Base-by-base conservation (phyloP, 2,888 invertebrate species). In the Philopedon plagiatum region DNA sequence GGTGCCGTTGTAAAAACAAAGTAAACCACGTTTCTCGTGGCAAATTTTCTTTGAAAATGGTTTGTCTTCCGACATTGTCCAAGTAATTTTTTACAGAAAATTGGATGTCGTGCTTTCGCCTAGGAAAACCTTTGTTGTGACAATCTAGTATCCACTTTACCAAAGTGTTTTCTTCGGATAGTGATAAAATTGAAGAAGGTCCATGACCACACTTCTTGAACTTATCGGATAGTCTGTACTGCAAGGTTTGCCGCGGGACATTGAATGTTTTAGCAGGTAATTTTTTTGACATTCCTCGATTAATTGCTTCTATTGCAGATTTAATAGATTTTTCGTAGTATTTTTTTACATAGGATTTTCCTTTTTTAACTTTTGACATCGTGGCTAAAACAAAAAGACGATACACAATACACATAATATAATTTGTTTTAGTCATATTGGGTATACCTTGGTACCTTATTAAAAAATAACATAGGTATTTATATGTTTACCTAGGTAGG, bases 151-250 rank as follows among this genome's bases (percentile, higher is more conserved):
- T 7, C 15, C 46, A 46, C 5, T 46, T 5, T 8, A 21, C 21
- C 15, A 13, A 46, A 46, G 18, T 8, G 2, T 46, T 15, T 46
- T 46, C 46, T 15, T 46, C 15, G 8, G 15, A 8, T 19, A 46
- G 9, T 8, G 19, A 19, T 18, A 46, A 21, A 13, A 46, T 9
- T 46, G 56, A 26, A 2, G 56, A n/a, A 23, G 56, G 56, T 13
- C 23, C 56, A 26, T 23, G 26, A 2, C 23, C 15, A 29, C 23
- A 54, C 13, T 54, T 54, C 23, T 23, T 26, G 11, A 54, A 54
- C n/a, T 23, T 54, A 26, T 54, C 26, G n/a, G 56, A 54, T 13
- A 26, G 7, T 54, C 56, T 54, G 56, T 23, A 54, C 15, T 54
- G 56, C 7, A 54, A 7, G 32, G 56, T 54, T 26, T 19, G 26